These are phyloP conservation scores for Pseudomyrmex gracilis DNA, from an alignment of 1,140 invertebrate genomes.

Conservation along the genomic window DNA sequence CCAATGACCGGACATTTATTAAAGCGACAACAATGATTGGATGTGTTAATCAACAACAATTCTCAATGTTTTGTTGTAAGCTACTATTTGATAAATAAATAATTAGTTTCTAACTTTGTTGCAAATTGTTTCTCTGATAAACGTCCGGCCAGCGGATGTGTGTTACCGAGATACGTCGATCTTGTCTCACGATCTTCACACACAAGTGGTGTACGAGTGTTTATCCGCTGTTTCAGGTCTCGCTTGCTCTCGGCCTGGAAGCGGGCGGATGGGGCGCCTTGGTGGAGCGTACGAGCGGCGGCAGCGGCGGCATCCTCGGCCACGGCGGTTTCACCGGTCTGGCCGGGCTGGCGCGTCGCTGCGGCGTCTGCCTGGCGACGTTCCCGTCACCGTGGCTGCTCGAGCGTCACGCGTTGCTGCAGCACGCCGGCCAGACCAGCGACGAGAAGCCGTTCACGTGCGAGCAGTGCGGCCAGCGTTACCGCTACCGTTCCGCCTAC, in stretches of 20 bases:
- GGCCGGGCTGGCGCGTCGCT: conserved; percentile 87
- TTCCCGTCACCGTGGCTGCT: conserved; percentile 93
- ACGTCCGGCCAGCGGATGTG: too few species aligned
- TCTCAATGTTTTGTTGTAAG: too few species aligned
- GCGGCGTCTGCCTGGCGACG: conserved; percentile 92
- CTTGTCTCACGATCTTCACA: too few species aligned
- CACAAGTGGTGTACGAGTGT: neutral
- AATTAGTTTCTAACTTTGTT: too few species aligned
- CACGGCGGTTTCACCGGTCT: conserved; percentile 82
- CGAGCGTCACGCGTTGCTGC: conserved; percentile 92
- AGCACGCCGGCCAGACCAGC: conserved; percentile 88
- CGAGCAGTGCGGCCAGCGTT: conserved; percentile 95
- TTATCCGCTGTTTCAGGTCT: conserved; percentile 77
- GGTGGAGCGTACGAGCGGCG: conserved; percentile 81
- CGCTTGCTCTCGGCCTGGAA: conserved; percentile 84
- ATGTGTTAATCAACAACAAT: too few species aligned
- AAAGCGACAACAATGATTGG: too few species aligned
- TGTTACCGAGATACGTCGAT: too few species aligned
- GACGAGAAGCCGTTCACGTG: conserved; percentile 96
- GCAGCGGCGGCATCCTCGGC: conserved; percentile 84
- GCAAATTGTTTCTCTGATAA: too few species aligned
- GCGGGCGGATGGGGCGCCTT: conserved; percentile 86
- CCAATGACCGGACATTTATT: too few species aligned
- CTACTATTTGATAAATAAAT: too few species aligned
- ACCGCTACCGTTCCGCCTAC: conserved; percentile 94